Evolutionary conservation across 2,888 invertebrate genomes (phyloP), one percentile per base, ranked within the genome.

Genomic region (Drosophila multiciliata): DNA sequence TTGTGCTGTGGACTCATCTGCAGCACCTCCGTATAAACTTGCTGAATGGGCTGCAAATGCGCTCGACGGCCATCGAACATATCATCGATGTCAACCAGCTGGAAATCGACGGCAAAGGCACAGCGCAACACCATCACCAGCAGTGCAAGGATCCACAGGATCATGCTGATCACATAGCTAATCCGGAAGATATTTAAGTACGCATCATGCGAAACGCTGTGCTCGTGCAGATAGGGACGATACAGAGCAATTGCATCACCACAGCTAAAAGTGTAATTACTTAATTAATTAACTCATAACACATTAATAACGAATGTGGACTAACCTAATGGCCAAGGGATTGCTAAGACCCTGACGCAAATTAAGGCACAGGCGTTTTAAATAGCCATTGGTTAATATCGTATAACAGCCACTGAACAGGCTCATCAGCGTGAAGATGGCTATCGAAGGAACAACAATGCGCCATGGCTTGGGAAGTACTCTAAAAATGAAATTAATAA

Each of bases 401-500:
- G 90, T 81, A 54, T 92, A 92, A 7, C 78, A 66, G 0, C 83
- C 61, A 52, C 89, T 88, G 29, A 84, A 70, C 17, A 92, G 26
- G 1, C 90, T 77, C 92, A 92, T 92, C 48, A 91, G 66, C 29
- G 87, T 63, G 42, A 92, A 92, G 20, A 91, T 85, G 11, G 81
- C 63, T 33, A 92, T 90, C 32, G 92, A 91, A 36, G 92, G 92
- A 70, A 91, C 75, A 9, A 92, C 92, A 74, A 92, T 92, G 42
- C 92, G 90, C 93, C 93, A 92, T 0, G 93, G 92, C 54, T 92
- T 88, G 4, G 92, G 92, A 57, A 92, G 80, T 11, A 92, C 92
- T 60, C 92, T 92, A 52, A 12, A 15, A 52, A 35, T 20, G 0
- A 4, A 35, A 48, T 32, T 12, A n/a, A 12, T 17, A 48, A 17